These are phyloP conservation scores for Cisticola juncidis DNA, from an alignment of 2,113 vertebrate species.

Conservation along the genomic window DNA sequence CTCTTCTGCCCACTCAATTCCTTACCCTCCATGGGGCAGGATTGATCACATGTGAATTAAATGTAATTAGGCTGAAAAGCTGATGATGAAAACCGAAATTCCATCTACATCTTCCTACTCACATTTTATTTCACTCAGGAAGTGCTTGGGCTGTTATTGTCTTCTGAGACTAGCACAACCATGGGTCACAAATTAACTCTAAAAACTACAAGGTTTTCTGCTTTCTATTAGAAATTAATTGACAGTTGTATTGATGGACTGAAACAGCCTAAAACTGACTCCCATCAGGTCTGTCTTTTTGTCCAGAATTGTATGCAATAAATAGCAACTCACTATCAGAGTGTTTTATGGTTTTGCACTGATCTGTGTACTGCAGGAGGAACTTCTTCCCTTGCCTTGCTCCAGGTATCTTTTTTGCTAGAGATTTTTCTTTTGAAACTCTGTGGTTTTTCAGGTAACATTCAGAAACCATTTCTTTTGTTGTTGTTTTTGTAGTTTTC, in stretches of 20 bases:
- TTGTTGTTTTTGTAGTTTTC: slow-evolving; percentile 33
- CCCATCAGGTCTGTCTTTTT: background rate
- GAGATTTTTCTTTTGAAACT: background rate
- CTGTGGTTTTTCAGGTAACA: background rate
- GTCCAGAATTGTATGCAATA: background rate
- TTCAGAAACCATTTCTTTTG: slow-evolving; percentile 9
- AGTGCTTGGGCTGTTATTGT: background rate
- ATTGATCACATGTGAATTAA: background rate
- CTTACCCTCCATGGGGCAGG: accelerated
- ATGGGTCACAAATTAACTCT: background rate
- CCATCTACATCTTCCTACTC: background rate
- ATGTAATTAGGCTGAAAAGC: background rate
- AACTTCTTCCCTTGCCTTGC: background rate
- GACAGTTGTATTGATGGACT: background rate
- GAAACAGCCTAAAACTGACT: background rate
- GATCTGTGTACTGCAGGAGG: background rate
- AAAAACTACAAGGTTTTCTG: background rate
- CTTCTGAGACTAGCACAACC: background rate
- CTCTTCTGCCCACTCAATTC: background rate
- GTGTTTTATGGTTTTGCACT: background rate
- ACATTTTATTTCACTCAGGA: background rate
- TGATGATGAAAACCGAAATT: background rate
- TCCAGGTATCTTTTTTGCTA: background rate
- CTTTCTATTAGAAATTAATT: background rate
- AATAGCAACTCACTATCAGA: background rate